Evolutionary conservation across 2,113 vertebrate genomes (phyloP), one percentile per base, ranked within the genome.

Genomic region (Chloropsis hardwickii): DNA sequence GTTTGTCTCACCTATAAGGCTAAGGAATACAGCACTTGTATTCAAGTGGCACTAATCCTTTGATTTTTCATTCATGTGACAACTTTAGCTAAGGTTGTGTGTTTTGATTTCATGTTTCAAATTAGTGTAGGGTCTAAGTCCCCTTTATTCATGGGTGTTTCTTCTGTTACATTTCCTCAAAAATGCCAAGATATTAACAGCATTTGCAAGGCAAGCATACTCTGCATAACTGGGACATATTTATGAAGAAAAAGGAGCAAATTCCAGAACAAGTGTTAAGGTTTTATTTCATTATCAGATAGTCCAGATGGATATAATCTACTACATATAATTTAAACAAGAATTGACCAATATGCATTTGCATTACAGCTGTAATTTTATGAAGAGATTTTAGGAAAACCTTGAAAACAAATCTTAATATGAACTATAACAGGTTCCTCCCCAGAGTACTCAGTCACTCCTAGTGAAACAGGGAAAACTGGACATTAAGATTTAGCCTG

Each of bases 21-120:
- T 42, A 18, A 40, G 48, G 31, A 89, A 84, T 7, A 61, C 37
- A 85, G 72, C 66, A 86, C 64, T n/a, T 44, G 21, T 33, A 54
- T 73, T 66, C 66, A 80, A 89, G 61, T 60, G 72, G 40, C 65
- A 88, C 53, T 45, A 94, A 91, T 51, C 19, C 61, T 42, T 87
- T n/a, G 29, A 10, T 74, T 92, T 86, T 77, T 74, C 35, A 71
- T 72, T 73, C 48, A 70, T 27, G 79, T 9, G 66, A 57, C 50
- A 83, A 16, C 19, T 76, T 80, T 27, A 39, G 83, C 79, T 77
- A 80, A 70, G 42, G 64, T 42, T 61, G 11, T 24, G 20, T 45
- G 39, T 47, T 94, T 50, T 66, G 62, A 70, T 27, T 80, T 76
- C 24, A 48, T 21, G 54, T 37, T 95, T 91, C 6, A 0, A 90